phyloP scores from a whole-genome alignment of 2,888 invertebrate species.

The Latrodectus hesperus region DNA sequence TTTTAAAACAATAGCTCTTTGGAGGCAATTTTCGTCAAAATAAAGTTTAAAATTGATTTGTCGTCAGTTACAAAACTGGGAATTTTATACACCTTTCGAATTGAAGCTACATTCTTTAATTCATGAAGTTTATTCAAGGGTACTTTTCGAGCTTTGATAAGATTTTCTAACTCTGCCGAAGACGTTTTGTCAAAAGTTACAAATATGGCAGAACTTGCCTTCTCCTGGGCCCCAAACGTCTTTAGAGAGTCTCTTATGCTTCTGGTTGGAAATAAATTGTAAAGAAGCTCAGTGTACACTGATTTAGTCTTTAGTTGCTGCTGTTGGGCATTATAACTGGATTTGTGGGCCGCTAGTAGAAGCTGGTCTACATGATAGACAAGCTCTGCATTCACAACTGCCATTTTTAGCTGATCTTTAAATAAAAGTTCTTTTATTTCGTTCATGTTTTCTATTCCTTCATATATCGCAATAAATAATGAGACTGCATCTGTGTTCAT shows the following conservation, averaged over 20 bases:
- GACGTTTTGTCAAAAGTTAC: slow-evolving; percentile 4
- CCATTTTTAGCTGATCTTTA: slow-evolving; percentile 24
- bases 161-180: background rate
- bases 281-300: slow-evolving; percentile 40
- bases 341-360: slow-evolving; percentile 19
- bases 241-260: slow-evolving; percentile 48
- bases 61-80: slow-evolving; percentile 4
- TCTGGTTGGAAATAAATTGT: slow-evolving; percentile 39
- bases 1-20: slow-evolving; percentile 41
- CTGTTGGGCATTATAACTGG: slow-evolving; percentile 3
- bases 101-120: slow-evolving; percentile 8
- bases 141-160: slow-evolving; percentile 12
- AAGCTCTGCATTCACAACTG: slow-evolving; percentile 37
- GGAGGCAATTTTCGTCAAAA: slow-evolving; percentile 34
- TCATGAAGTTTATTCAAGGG: slow-evolving; percentile 7
- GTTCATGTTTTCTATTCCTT: slow-evolving; percentile 47
- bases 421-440: slow-evolving; percentile 44
- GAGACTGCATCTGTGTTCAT: background rate
- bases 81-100: slow-evolving; percentile 54
- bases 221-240: slow-evolving; percentile 38
- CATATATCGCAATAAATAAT: slow-evolving; percentile 4
- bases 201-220: slow-evolving; percentile 26
- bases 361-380: slow-evolving; percentile 32
- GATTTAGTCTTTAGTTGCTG: slow-evolving; percentile 41
- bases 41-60: slow-evolving; percentile 25